Base-by-base conservation (phyloP, 1,140 invertebrate genomes). In the Temnothorax longispinosus region DNA sequence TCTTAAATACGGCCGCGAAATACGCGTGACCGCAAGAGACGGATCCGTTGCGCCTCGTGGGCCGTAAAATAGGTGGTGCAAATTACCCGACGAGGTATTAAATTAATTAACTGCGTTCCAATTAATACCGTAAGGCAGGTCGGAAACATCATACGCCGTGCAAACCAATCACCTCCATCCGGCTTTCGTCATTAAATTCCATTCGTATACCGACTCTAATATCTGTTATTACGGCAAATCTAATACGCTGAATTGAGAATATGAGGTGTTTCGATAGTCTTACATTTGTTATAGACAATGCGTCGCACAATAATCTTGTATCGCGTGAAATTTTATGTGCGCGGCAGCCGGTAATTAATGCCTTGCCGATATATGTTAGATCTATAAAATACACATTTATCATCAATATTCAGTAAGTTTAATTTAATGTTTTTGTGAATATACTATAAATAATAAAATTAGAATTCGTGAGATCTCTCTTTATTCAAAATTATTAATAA, bases 41-140 rank as follows among this genome's bases (percentile, higher is more conserved):
- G n/a, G 35, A 58, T 56, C 21, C n/a, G 58, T 38, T 41, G 44
- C n/a, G 21, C 32, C 27, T 78, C 18, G 32, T 18, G 27, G 44
- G 18, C 52, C 11, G 32, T 52, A 81, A 56, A 27, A 74, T 75
- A 47, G 69, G 47, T 27, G 21, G 32, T 21, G 62, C 65, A 60
- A 88, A 86, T 86, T 74, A 44, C 75, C 58, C 84, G 56, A 65
- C 72, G 74, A 78, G 85, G 86, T 86, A 86, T 88, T 88, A 88
- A 86, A 88, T 86, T 88, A 86, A 88, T 88, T 88, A 88, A 86
- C 62, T 35, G 75, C 41, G 60, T 65, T 56, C 82, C 84, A 78
- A 88, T 88, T 88, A 88, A 75, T 76, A 80, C 78, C 54, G 32
- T 32, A 41, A 41, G 38, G 38, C 38, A 32, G 13, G 64, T n/a